A percentile compares a stretch with the other conserved stretches of the same genome.
Evolutionary conservation across 2,113 vertebrate genomes (phyloP).

Genomic region (Narcine bancroftii): DNA sequence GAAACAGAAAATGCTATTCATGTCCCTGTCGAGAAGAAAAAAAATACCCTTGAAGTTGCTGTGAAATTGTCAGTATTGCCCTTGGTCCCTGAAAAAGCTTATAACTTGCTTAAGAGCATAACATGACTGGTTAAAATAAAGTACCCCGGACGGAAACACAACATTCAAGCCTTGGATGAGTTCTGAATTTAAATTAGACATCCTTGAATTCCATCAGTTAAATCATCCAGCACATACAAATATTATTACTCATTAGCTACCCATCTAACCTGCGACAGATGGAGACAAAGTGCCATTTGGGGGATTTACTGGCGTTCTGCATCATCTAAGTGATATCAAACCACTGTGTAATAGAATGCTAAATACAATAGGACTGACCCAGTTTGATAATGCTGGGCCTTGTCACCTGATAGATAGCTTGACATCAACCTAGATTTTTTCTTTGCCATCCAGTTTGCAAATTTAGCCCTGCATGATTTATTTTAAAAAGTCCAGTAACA

Average conservation of each 20-base stretch:
- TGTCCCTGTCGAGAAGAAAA: neutral
- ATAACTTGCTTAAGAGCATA: neutral
- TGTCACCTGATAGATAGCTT: neutral
- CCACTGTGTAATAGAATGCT: neutral
- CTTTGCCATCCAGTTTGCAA: neutral
- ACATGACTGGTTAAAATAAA: neutral
- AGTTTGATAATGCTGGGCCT: neutral
- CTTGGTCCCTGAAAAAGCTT: neutral
- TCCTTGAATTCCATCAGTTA: neutral
- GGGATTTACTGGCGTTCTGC: conserved; percentile 3
- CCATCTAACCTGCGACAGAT: neutral
- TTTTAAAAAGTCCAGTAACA: neutral
- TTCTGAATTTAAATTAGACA: conserved; percentile 18
- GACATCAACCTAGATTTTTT: neutral
- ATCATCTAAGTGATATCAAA: conserved; percentile 14
- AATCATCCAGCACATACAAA: neutral
- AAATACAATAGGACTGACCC: neutral
- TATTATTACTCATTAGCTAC: neutral
- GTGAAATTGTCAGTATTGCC: neutral
- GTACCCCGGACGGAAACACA: neutral
- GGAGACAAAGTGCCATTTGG: conserved; percentile 9
- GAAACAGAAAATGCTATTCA: neutral
- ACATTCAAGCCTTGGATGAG: neutral
- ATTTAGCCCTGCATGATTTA: neutral
- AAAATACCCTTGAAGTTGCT: neutral